A percentile compares a stretch with the other conserved stretches of the same genome.
phyloP scores from a whole-genome alignment of 2,888 invertebrate species.

The Phaedon cochleariae region DNA sequence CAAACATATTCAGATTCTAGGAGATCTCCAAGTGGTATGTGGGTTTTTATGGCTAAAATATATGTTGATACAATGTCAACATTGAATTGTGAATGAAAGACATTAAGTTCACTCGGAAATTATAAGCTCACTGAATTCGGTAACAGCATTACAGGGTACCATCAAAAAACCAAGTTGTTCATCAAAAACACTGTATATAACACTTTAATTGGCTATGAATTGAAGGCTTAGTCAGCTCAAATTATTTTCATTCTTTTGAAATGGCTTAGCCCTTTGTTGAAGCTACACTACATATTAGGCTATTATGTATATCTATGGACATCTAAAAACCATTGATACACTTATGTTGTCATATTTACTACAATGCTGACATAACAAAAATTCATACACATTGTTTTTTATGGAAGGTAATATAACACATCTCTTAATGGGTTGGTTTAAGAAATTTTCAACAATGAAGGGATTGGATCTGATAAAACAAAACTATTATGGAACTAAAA shows the following conservation, averaged over 20 bases:
- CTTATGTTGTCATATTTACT: constrained; percentile 59
- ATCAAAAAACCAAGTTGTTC: constrained; percentile 5
- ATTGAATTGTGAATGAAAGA: too few species aligned
- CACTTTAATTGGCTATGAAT: constrained; percentile 48
- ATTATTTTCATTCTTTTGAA: constrained; percentile 18
- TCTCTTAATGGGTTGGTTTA: constrained; percentile 5
- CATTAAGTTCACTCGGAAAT: too few species aligned
- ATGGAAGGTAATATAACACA: constrained; percentile 35
- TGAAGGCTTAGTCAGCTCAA: constrained; percentile 30
- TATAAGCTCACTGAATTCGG: too few species aligned
- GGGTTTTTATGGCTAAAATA: too few species aligned
- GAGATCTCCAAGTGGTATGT: too few species aligned
- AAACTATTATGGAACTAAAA: too few species aligned
- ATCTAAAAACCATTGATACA: constrained; percentile 57
- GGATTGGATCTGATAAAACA: background rate
- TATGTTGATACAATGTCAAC: too few species aligned
- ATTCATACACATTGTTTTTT: constrained; percentile 28
- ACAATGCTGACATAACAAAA: constrained; percentile 46
- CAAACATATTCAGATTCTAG: too few species aligned
- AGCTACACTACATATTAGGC: constrained; percentile 42
- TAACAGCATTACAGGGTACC: too few species aligned
- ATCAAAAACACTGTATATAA: constrained; percentile 37
- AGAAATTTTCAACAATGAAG: constrained; percentile 8
- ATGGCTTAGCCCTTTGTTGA: constrained; percentile 27
- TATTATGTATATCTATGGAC: constrained; percentile 55